Evolutionary conservation across 2,888 invertebrate genomes (phyloP).

Genomic region (Ommatoiulus sabulosus): DNA sequence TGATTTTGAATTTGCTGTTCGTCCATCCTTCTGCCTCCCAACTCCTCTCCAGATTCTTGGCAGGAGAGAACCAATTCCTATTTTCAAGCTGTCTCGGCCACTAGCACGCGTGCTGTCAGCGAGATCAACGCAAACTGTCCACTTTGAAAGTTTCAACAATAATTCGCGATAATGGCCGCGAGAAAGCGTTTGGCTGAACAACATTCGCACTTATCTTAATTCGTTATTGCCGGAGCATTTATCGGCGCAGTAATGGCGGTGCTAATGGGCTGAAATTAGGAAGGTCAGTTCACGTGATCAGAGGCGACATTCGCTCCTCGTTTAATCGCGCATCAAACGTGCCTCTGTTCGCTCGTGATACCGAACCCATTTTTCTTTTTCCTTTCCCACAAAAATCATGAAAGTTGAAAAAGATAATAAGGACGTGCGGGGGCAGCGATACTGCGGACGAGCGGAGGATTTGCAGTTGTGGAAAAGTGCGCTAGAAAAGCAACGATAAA

Average conservation of each 20-base stretch:
- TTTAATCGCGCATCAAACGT: slow-evolving; percentile 28
- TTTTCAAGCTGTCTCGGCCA: too few relatives aligned
- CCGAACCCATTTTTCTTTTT: neutral
- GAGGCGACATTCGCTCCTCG: neutral
- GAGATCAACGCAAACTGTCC: neutral
- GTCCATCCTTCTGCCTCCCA: too few relatives aligned
- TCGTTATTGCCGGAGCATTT: neutral
- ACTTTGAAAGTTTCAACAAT: slow-evolving; percentile 10
- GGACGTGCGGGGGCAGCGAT: neutral
- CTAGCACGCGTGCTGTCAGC: neutral
- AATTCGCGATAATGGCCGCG: neutral
- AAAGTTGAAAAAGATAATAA: slow-evolving; percentile 40
- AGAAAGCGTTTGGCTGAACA: slow-evolving; percentile 4
- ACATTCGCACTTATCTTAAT: slow-evolving; percentile 42
- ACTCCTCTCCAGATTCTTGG: too few relatives aligned
- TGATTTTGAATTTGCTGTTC: too few relatives aligned
- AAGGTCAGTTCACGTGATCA: slow-evolving; percentile 40
- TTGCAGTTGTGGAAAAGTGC: neutral
- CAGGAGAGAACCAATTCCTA: too few relatives aligned
- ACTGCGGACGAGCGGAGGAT: too few relatives aligned
- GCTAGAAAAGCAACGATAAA: neutral
- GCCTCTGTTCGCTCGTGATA: slow-evolving; percentile 3
- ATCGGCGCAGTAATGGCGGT: neutral
- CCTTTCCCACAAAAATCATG: neutral
- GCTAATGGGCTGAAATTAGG: slow-evolving; percentile 24